Evolutionary conservation across 92 coral and sea anemone species (phyloP).

Genomic region (Porites rus): DNA sequence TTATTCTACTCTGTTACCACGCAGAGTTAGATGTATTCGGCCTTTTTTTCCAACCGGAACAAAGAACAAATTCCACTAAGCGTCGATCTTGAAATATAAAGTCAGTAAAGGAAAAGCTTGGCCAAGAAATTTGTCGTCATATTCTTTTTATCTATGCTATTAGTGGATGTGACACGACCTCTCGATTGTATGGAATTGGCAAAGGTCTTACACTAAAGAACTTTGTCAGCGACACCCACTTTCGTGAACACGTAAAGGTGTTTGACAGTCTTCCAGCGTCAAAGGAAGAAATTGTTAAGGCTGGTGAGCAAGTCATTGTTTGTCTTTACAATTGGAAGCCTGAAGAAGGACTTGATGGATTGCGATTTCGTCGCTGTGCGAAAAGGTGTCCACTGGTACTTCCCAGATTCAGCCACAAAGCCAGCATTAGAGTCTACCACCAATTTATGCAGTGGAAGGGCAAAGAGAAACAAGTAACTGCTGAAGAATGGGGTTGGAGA

Average conservation of each 20-base stretch:
- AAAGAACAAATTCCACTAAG: no score
- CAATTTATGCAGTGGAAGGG: constrained; percentile 45
- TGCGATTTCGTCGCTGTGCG: constrained; percentile 25
- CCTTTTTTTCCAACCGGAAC: no score
- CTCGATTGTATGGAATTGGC: constrained; percentile 60
- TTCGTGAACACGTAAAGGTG: constrained; percentile 30
- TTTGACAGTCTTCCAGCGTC: constrained; percentile 19
- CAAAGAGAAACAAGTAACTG: background rate
- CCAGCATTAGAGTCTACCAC: constrained; percentile 25
- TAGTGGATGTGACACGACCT: constrained; percentile 50
- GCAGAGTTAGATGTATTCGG: no score
- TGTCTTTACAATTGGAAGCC: constrained; percentile 47
- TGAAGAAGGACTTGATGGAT: constrained; percentile 30
- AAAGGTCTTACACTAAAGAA: constrained; percentile 61
- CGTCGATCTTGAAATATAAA: no score
- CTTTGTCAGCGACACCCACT: background rate
- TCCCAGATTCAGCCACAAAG: constrained; percentile 25
- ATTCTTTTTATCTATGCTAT: no score
- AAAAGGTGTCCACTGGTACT: constrained; percentile 37
- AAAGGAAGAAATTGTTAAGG: background rate
- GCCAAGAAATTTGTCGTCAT: no score
- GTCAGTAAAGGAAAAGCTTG: no score
- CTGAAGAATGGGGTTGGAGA: constrained; percentile 40
- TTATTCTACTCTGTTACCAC: no score
- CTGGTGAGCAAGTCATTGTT: constrained; percentile 54